A percentile compares a stretch with the other conserved stretches of the same genome.
Evolutionary conservation across 2,888 invertebrate species (phyloP).

Genomic region (Drosophila mettleri): DNA sequence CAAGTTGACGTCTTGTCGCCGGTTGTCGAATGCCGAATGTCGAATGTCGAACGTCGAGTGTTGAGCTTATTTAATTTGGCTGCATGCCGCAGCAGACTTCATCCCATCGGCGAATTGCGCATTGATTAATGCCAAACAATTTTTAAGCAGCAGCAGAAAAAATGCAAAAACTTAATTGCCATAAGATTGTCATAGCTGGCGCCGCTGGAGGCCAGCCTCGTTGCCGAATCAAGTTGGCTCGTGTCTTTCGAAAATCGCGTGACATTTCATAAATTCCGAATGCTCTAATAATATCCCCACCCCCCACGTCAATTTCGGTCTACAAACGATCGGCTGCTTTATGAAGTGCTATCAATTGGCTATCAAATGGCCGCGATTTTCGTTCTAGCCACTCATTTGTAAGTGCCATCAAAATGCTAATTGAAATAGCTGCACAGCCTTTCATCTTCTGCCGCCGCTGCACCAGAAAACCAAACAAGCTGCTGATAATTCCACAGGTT

Average conservation of each 20-base stretch:
- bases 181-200: conserved; percentile 73
- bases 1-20: conserved; percentile 68
- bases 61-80: not conserved
- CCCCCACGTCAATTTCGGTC: conserved; percentile 22
- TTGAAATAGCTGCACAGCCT: conserved; percentile 66
- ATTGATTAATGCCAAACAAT: conserved; percentile 66
- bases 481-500: conserved; percentile 62
- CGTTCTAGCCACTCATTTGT: conserved; percentile 73
- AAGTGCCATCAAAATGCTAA: conserved; percentile 79
- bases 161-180: conserved; percentile 69
- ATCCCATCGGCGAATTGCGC: conserved; percentile 59
- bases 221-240: conserved; percentile 30
- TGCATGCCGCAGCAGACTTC: conserved; percentile 51
- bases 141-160: conserved; percentile 18
- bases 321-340: conserved; percentile 71
- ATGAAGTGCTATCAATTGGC: conserved; percentile 77
- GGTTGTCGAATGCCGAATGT: conserved; percentile 32
- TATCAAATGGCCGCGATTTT: conserved; percentile 65
- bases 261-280: conserved; percentile 64
- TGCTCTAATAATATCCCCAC: conserved; percentile 66
- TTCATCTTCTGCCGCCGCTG: conserved; percentile 74
- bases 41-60: conserved; percentile 5
- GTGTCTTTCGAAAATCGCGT: conserved; percentile 76
- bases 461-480: conserved; percentile 72
- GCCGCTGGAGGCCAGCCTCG: conserved; percentile 63